These are phyloP conservation scores for Rhinogobius similis DNA, from an alignment of 2,113 vertebrate genomes.

Conservation along the genomic window DNA sequence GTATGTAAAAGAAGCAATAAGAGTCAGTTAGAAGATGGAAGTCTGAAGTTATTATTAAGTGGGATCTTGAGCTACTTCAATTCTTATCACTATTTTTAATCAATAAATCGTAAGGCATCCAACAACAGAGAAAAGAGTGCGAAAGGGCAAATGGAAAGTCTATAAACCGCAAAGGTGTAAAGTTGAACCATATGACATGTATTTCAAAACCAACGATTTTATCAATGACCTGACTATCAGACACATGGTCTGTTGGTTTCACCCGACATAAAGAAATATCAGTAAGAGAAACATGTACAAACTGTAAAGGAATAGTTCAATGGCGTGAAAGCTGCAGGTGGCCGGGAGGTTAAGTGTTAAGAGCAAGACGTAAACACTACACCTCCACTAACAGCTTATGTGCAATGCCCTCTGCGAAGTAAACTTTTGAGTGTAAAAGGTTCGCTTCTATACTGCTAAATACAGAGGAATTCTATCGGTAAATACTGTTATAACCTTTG, in stretches of 20 bases:
- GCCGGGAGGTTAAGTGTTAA: background rate
- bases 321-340: background rate
- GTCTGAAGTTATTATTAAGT: too few species aligned
- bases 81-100: too few species aligned
- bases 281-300: background rate
- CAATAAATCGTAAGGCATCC: too few species aligned
- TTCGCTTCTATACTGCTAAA: background rate
- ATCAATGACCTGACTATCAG: constrained; percentile 7
- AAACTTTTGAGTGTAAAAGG: background rate
- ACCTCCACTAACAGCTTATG: background rate
- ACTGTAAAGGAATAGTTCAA: constrained; percentile 7
- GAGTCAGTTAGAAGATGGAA: too few species aligned
- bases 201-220: too few species aligned
- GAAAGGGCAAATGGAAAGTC: too few species aligned
- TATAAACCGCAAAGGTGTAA: too few species aligned
- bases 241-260: background rate
- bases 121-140: too few species aligned
- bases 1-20: too few species aligned
- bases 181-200: too few species aligned
- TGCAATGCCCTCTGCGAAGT: background rate
- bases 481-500: background rate
- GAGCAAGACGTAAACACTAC: background rate
- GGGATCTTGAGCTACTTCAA: too few species aligned
- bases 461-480: background rate
- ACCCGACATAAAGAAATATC: background rate